These are phyloP conservation scores for Vanessa atalanta DNA, from an alignment of 1,140 invertebrate genomes.

Conservation along the genomic window DNA sequence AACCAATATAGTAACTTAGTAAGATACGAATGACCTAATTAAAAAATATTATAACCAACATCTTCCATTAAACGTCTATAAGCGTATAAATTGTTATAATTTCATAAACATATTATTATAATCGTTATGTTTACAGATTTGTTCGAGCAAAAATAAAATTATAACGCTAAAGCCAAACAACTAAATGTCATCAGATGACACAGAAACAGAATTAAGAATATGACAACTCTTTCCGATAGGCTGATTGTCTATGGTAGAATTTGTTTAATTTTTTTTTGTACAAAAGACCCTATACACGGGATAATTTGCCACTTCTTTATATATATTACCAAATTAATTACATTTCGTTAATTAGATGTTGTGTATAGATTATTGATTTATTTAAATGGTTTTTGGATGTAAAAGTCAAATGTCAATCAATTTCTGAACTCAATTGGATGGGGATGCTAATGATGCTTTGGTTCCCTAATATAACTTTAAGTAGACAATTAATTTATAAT, in stretches of 20 bases:
- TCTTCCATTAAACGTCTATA: constrained; percentile 34
- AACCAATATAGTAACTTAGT: constrained; percentile 58
- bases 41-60: constrained; percentile 59
- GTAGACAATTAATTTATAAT: no score
- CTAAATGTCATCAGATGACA: constrained; percentile 51
- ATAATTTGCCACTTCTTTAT: no score
- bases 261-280: no score
- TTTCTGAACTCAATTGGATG: no score
- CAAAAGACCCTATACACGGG: no score
- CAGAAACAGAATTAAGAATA: constrained; percentile 2
- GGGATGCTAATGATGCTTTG: no score
- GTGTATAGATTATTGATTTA: no score
- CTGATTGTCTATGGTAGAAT: background rate
- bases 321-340: no score
- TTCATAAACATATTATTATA: constrained; percentile 53
- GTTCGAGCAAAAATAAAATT: constrained; percentile 52
- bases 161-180: constrained; percentile 64
- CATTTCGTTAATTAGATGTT: no score
- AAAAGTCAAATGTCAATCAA: no score
- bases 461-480: no score
- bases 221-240: constrained; percentile 30
- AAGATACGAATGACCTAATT: constrained; percentile 57
- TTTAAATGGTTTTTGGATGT: no score
- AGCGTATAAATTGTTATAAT: constrained; percentile 40
- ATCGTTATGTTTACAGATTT: constrained; percentile 65